Percentiles rank a stretch among this genome's conserved stretches.
phyloP scores from a whole-genome alignment of 2,888 invertebrate genomes.

The Dendrolimus houi region DNA sequence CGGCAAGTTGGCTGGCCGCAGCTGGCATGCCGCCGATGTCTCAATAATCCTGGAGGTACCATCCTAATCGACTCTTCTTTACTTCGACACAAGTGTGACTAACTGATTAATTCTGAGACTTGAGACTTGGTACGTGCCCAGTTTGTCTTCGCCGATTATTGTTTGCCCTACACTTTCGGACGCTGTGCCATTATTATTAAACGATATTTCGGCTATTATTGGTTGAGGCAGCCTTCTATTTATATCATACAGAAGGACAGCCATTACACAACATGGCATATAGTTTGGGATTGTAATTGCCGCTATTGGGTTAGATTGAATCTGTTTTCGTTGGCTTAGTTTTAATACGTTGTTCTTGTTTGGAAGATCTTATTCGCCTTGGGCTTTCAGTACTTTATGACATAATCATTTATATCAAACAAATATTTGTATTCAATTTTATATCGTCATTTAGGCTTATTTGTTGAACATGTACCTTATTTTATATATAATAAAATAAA shows the following conservation, averaged over 20 bases:
- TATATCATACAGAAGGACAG: conserved; percentile 53
- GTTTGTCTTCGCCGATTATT: conserved; percentile 54
- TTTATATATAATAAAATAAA: neutral
- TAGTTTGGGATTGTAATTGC: conserved; percentile 64
- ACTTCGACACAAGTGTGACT: conserved; percentile 71
- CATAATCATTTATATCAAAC: neutral
- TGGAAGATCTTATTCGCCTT: conserved; percentile 21
- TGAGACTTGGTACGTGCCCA: conserved; percentile 49
- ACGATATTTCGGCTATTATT: conserved; percentile 66
- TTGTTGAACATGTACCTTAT: neutral
- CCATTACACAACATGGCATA: conserved; percentile 47
- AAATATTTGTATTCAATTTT: neutral
- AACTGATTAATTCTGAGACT: conserved; percentile 72
- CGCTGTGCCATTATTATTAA: conserved; percentile 62
- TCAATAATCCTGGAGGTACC: conserved; percentile 73
- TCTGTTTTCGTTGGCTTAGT: conserved; percentile 44
- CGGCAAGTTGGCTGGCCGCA: conserved; percentile 62
- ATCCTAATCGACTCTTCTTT: conserved; percentile 73
- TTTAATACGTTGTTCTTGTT: conserved; percentile 44
- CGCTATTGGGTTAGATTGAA: conserved; percentile 59
- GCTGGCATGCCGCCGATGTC: conserved; percentile 67
- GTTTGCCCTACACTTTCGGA: conserved; percentile 56
- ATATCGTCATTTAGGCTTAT: neutral
- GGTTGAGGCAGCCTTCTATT: conserved; percentile 45
- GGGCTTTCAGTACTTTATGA: conserved; percentile 1